Evolutionary conservation across 2,888 invertebrate species (phyloP).

Genomic region (Leucophenga maculata): DNA sequence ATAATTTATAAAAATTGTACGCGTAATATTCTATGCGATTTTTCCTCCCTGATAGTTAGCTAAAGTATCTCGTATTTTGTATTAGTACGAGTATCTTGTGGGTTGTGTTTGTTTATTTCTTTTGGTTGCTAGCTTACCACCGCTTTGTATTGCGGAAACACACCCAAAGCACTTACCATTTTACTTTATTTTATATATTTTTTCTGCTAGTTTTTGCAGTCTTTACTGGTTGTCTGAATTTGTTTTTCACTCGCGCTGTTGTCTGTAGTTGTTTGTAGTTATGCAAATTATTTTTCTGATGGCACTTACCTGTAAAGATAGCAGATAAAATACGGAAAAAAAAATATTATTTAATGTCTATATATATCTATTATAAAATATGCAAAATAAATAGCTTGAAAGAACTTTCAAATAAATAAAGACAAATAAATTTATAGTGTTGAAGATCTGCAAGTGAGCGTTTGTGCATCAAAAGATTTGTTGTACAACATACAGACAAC

Average conservation of each 20-base stretch:
- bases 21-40: no score
- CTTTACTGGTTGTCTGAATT: neutral
- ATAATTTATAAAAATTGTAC: neutral
- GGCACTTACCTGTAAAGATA: slow-evolving; percentile 25
- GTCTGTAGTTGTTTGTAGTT: slow-evolving; percentile 1
- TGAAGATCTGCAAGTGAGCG: no score
- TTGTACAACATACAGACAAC: no score
- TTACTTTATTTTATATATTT: neutral
- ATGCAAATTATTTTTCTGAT: slow-evolving; percentile 14
- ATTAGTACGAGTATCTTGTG: no score
- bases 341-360: neutral
- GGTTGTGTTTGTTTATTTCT: neutral
- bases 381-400: neutral
- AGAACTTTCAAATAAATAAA: no score
- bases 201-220: neutral
- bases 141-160: slow-evolving; percentile 1
- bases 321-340: neutral
- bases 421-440: no score
- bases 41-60: neutral
- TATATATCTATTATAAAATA: neutral
- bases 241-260: neutral
- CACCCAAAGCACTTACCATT: slow-evolving; percentile 22
- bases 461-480: no score
- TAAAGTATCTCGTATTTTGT: neutral
- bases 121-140: neutral